These are phyloP conservation scores for Crypturellus undulatus DNA, from an alignment of 2,113 vertebrate genomes.

Conservation along the genomic window DNA sequence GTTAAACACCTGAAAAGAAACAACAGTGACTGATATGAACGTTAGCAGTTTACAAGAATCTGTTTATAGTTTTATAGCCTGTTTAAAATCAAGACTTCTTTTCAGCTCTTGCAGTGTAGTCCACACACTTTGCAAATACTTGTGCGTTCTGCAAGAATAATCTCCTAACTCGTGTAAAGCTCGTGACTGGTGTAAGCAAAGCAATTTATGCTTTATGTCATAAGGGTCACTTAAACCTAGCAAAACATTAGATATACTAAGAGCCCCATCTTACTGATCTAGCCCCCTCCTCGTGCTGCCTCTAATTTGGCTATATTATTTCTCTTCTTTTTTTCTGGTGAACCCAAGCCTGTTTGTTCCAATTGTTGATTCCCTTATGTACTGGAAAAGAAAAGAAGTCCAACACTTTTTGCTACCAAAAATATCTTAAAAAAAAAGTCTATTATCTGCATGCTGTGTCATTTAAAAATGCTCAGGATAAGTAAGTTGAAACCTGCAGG, in stretches of 20 bases:
- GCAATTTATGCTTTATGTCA: neutral
- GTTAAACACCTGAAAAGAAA: neutral
- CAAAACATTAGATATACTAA: neutral
- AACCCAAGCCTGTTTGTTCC: neutral
- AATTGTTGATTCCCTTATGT: neutral
- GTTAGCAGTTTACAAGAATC: neutral
- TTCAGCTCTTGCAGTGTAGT: neutral
- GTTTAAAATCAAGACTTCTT: neutral
- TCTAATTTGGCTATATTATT: neutral
- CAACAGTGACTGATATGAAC: neutral
- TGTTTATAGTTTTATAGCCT: neutral
- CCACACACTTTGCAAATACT: neutral
- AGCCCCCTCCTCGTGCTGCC: neutral
- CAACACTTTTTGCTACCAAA: neutral
- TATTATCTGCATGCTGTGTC: neutral
- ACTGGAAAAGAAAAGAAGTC: neutral
- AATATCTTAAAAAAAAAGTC: neutral
- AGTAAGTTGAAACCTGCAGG: neutral
- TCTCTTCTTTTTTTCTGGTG: neutral
- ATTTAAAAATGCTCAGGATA: neutral
- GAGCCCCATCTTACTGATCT: neutral
- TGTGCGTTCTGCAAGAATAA: too few species aligned
- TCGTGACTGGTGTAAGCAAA: neutral
- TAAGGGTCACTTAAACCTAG: too few species aligned
- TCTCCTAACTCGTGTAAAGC: too few species aligned